phyloP scores from a whole-genome alignment of 2,888 invertebrate species.

The Phengaris arion region DNA sequence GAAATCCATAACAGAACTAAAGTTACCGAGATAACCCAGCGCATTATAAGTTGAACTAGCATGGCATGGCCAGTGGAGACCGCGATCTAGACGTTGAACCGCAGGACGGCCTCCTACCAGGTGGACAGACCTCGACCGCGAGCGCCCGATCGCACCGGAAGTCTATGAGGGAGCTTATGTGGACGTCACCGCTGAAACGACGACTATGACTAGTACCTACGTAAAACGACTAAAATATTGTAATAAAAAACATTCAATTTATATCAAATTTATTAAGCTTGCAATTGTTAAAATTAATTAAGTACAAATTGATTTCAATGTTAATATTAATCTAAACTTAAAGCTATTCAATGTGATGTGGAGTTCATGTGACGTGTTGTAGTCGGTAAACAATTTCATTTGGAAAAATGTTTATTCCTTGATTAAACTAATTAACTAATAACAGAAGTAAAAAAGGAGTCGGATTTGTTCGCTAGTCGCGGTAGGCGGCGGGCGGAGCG shows the following conservation, averaged over 20 bases:
- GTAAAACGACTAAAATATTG: background rate
- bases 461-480: background rate
- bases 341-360: conserved; percentile 9
- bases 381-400: background rate
- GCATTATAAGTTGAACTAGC: too few species aligned
- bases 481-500: conserved; percentile 5
- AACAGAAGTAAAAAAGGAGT: too few species aligned
- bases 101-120: too few species aligned
- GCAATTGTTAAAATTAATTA: conserved; percentile 8
- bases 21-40: too few species aligned
- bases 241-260: background rate
- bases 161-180: too few species aligned
- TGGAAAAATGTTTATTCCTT: background rate
- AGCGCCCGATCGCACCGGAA: too few species aligned
- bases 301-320: conserved; percentile 17
- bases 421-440: background rate
- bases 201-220: too few species aligned
- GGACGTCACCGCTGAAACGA: too few species aligned
- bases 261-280: background rate
- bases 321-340: conserved; percentile 3
- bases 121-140: too few species aligned
- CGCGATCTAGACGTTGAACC: too few species aligned
- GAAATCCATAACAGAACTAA: too few species aligned
- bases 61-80: too few species aligned
- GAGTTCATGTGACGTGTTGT: background rate